Base-by-base conservation (phyloP, 2,797 vertebrate species). In the Syngnathus rostellatus region DNA sequence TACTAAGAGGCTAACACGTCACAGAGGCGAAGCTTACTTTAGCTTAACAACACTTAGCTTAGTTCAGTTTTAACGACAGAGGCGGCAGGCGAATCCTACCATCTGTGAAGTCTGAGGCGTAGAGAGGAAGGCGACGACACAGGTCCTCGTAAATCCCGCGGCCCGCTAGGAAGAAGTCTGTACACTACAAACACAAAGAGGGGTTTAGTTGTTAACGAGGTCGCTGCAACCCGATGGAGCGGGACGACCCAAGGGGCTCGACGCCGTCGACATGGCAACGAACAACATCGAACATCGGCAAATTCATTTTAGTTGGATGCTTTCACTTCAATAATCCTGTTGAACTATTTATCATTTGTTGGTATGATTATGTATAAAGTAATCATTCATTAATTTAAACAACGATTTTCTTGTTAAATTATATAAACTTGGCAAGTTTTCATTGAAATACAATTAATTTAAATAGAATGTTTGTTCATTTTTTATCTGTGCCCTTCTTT, bases 91-190 rank as follows among this genome's bases (percentile, higher is more conserved):
- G 69, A 71, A 64, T 69, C 85, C 69, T 83, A 88, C 86, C 83
- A 75, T 90, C 92, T 7, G 95, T 98, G 88, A 96, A 98, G 86
- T 98, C 96, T 66, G 95, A 89, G 0, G 92, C 85, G 75, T 97
- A 98, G 82, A 93, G 86, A 3, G 95, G 93, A 68, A 96, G 87
- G 67, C 95, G 88, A 78, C 92, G 92, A 71, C 91, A 89, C 40
- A 98, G 80, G 90, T 98, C 96, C 79, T 95, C 92, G 77, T 93
- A 91, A 88, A 98, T 95, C 73, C 96, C 95, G 72, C 89, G 92
- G 73, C 95, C 96, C 21, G 93, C 85, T 67, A 73, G 90, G 76
- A 96, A 85, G 80, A 98, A 97, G 65, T 95, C 93, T 72, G 87
- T 87, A 79, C 89, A 84, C 92, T 93, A 81, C 2, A 70, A 75